phyloP scores from a whole-genome alignment of 1,140 invertebrate genomes.

The Platyura marginata region DNA sequence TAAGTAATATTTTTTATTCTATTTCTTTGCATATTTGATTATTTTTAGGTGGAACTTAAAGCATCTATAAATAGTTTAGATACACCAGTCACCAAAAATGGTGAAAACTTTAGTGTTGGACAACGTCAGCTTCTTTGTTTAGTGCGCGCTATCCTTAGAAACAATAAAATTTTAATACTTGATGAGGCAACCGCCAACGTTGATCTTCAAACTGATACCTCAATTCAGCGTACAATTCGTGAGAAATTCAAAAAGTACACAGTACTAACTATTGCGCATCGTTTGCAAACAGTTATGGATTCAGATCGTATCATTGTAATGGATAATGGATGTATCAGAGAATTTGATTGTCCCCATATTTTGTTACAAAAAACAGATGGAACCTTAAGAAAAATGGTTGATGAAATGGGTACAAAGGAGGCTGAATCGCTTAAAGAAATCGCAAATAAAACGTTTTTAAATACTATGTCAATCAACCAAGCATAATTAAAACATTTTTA shows the following conservation, averaged over 20 bases:
- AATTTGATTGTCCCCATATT: conserved; percentile 48
- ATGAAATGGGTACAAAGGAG: conserved; percentile 6
- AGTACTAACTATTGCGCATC: conserved; percentile 69
- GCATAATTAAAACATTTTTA: too few species aligned
- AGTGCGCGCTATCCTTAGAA: conserved; percentile 54
- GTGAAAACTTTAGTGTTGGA: conserved; percentile 58
- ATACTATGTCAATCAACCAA: too few species aligned
- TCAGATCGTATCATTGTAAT: conserved; percentile 54
- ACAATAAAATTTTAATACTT: conserved; percentile 63
- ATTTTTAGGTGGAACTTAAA: not conserved
- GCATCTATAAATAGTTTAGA: conserved; percentile 16
- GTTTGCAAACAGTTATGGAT: conserved; percentile 65
- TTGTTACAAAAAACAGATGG: conserved; percentile 41
- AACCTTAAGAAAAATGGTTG: conserved; percentile 13
- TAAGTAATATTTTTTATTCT: conserved; percentile 6
- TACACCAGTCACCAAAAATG: conserved; percentile 45
- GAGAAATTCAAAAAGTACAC: conserved; percentile 54
- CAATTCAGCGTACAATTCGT: conserved; percentile 56
- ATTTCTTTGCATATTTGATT: not conserved
- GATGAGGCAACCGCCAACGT: conserved; percentile 84
- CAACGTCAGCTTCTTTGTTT: conserved; percentile 64
- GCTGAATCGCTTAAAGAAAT: not conserved
- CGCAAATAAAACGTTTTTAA: too few species aligned
- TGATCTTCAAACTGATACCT: conserved; percentile 51
- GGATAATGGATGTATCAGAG: conserved; percentile 41